phyloP scores from a whole-genome alignment of 1,140 invertebrate species.

The Chionoecetes opilio region DNA sequence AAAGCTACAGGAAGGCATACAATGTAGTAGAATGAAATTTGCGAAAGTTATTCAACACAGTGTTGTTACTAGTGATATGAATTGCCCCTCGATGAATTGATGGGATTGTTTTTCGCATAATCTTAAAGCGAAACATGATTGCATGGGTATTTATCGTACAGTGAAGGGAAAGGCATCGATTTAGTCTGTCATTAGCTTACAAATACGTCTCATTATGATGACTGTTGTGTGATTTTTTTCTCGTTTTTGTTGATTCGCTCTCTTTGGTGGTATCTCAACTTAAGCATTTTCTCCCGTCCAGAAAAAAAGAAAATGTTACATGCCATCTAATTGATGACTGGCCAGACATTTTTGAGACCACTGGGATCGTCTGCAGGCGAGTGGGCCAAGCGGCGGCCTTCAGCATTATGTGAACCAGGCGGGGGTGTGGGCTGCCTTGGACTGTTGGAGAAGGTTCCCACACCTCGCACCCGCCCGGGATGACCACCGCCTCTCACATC shows the following conservation, averaged over 20 bases:
- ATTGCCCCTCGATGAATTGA: background rate
- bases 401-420: background rate
- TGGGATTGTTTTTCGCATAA: background rate
- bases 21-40: background rate
- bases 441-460: background rate
- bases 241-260: background rate
- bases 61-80: background rate
- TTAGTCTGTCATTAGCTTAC: too few relatives aligned
- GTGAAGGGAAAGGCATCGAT: too few relatives aligned
- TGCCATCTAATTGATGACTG: background rate
- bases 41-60: background rate
- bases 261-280: background rate
- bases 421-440: constrained; percentile 1
- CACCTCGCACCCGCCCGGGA: background rate
- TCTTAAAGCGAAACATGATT: background rate
- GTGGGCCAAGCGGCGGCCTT: background rate
- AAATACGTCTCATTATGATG: background rate
- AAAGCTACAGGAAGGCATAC: background rate
- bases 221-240: background rate
- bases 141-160: background rate
- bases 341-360: background rate
- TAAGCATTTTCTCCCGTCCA: background rate
- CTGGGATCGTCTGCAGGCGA: background rate
- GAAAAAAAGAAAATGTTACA: background rate
- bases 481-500: background rate